Evolutionary conservation across 2,797 vertebrate genomes (phyloP).

Genomic region (Miichthys miiuy): DNA sequence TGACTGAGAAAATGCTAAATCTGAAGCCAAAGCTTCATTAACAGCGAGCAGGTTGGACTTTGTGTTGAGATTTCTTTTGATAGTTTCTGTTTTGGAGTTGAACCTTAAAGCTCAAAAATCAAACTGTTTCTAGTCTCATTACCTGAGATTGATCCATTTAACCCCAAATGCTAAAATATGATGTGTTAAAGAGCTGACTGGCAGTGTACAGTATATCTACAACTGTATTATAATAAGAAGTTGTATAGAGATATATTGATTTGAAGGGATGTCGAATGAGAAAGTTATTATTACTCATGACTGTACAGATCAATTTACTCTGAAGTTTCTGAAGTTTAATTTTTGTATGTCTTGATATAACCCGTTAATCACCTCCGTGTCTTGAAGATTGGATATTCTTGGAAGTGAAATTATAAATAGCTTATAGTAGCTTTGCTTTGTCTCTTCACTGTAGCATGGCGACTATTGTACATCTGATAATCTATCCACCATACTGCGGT

Average conservation of each 20-base stretch:
- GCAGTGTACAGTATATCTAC: slow-evolving; percentile 31
- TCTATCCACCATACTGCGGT: slow-evolving; percentile 3
- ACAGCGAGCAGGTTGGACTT: not conserved
- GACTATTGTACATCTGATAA: slow-evolving; percentile 7
- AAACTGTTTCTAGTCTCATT: not conserved
- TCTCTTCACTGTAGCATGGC: slow-evolving; percentile 30
- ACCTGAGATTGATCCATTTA: not conserved
- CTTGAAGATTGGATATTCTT: slow-evolving; percentile 14
- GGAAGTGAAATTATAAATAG: not conserved
- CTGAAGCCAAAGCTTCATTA: not conserved
- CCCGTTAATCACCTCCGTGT: slow-evolving; percentile 25
- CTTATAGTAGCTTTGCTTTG: slow-evolving; percentile 26
- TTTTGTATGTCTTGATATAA: slow-evolving; percentile 46
- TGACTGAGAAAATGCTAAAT: not conserved
- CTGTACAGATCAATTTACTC: slow-evolving; percentile 44
- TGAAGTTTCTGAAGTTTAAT: slow-evolving; percentile 9
- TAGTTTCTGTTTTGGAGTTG: not conserved
- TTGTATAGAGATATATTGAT: slow-evolving; percentile 50
- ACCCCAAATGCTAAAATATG: slow-evolving; percentile 35
- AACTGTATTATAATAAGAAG: slow-evolving; percentile 41
- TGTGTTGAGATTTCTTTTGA: not conserved
- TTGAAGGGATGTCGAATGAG: slow-evolving; percentile 28
- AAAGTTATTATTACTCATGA: slow-evolving; percentile 13
- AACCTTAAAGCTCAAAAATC: not conserved
- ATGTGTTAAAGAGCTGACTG: slow-evolving; percentile 30